A percentile compares a stretch with the other conserved stretches of the same genome.
Conservation (phyloP, 2,797 vertebrate genomes). For the Capromys pilorides region DNA sequence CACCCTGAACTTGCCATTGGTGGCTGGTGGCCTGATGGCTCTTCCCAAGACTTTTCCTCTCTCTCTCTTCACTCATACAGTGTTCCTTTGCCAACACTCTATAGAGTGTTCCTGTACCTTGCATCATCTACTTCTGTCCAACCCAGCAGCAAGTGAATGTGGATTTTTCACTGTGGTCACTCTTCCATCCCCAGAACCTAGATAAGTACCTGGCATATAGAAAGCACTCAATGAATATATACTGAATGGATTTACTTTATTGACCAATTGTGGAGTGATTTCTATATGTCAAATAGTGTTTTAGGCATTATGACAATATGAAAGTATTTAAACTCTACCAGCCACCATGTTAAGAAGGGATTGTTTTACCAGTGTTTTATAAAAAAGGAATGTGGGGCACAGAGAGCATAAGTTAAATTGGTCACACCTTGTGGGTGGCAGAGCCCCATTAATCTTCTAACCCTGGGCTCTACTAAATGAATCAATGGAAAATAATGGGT, state of each 20-base stretch:
- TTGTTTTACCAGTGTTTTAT: neutral
- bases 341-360: neutral
- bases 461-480: neutral
- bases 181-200: neutral
- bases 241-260: neutral
- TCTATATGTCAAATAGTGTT: neutral
- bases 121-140: neutral
- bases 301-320: neutral
- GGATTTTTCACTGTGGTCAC: neutral
- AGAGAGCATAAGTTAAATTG: neutral
- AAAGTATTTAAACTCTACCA: slow-evolving; percentile 28
- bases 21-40: neutral
- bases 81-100: neutral
- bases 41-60: neutral
- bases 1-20: neutral
- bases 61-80: neutral
- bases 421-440: neutral
- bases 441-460: neutral
- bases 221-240: neutral
- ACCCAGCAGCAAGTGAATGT: neutral
- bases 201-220: neutral
- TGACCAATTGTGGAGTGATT: neutral
- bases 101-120: neutral
- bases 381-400: slow-evolving; percentile 9
- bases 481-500: neutral